Evolutionary conservation across 1,140 invertebrate species (phyloP).

Genomic region (Cyclina sinensis): DNA sequence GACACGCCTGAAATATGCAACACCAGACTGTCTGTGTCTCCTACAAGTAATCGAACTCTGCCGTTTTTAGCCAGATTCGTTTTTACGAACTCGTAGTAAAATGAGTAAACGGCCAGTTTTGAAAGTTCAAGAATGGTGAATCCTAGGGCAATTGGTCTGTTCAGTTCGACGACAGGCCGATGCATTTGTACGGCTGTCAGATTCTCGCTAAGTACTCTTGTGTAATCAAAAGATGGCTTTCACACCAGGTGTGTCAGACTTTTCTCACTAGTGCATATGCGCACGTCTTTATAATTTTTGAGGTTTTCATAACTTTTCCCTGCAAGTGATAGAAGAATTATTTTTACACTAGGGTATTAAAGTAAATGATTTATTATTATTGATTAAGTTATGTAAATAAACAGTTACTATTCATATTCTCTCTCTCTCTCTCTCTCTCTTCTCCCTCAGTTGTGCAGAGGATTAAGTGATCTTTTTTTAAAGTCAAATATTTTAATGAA

Average conservation of each 20-base stretch:
- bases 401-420: too few relatives aligned
- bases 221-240: neutral
- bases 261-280: neutral
- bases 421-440: too few relatives aligned
- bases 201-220: neutral
- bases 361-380: too few relatives aligned
- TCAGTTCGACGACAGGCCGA: neutral
- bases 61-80: neutral
- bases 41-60: neutral
- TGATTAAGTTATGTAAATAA: too few relatives aligned
- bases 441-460: too few relatives aligned
- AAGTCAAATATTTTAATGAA: too few relatives aligned
- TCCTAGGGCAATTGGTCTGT: neutral
- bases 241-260: neutral
- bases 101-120: too few relatives aligned
- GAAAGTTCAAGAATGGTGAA: neutral
- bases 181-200: neutral
- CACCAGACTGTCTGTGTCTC: neutral
- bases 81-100: neutral
- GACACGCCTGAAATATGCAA: neutral
- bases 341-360: too few relatives aligned
- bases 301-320: slow-evolving; percentile 9
- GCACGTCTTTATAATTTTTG: neutral
- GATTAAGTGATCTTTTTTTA: too few relatives aligned
- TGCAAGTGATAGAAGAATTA: too few relatives aligned